These are phyloP conservation scores for Polyergus mexicanus DNA, from an alignment of 1,140 invertebrate species.

Conservation along the genomic window DNA sequence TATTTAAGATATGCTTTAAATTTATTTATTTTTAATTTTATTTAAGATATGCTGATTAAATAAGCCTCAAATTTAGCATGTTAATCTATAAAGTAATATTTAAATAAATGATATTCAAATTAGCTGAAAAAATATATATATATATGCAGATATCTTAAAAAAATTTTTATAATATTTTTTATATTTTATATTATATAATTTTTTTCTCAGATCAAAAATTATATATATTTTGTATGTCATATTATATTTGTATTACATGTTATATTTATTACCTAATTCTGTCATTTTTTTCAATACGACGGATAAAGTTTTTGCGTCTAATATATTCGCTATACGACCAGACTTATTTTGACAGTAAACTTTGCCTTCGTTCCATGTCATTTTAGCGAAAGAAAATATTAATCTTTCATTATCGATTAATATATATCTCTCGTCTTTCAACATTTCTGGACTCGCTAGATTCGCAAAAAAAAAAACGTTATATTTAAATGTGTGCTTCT, in stretches of 20 bases:
- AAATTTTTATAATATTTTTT: not conserved
- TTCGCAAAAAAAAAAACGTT: not conserved
- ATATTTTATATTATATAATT: not conserved
- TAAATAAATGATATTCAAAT: not conserved
- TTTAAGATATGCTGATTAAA: not conserved
- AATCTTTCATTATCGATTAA: slow-evolving; percentile 20
- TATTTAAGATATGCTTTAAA: not conserved
- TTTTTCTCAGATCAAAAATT: not conserved
- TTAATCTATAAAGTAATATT: not conserved
- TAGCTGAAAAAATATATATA: too few relatives aligned
- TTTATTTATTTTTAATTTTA: too few relatives aligned
- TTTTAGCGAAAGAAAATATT: slow-evolving; percentile 50
- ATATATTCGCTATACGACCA: slow-evolving; percentile 61
- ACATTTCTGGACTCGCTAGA: not conserved
- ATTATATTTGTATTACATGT: too few relatives aligned
- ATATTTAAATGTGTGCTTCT: not conserved
- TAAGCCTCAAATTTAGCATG: not conserved
- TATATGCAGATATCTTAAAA: too few relatives aligned
- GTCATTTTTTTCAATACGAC: slow-evolving; percentile 62
- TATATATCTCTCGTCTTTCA: not conserved
- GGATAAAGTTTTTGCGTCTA: slow-evolving; percentile 58
- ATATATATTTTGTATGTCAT: not conserved
- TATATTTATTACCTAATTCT: slow-evolving; percentile 54
- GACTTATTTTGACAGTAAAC: slow-evolving; percentile 45
- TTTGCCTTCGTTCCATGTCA: slow-evolving; percentile 62